Percentiles rank a stretch among this genome's conserved stretches.
These are phyloP conservation scores for Apamea epomidion DNA, from an alignment of 2,888 invertebrate species.

Conservation along the genomic window DNA sequence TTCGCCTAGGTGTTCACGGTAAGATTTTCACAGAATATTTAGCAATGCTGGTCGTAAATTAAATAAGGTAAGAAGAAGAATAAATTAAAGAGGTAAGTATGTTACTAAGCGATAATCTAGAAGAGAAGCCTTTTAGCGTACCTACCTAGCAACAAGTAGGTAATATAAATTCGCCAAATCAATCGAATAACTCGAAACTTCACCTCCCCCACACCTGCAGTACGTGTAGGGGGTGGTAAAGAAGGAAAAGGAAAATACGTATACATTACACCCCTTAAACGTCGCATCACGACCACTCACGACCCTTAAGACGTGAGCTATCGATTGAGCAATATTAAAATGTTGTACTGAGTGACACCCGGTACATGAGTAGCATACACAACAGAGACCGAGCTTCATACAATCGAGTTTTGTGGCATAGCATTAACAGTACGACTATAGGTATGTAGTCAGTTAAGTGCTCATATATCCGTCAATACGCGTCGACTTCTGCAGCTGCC, in stretches of 20 bases:
- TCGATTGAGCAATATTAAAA: slow-evolving; percentile 63
- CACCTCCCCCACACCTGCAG: not conserved
- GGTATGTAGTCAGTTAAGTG: not conserved
- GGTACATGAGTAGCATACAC: slow-evolving; percentile 6
- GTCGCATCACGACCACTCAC: slow-evolving; percentile 25
- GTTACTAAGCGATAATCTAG: not conserved
- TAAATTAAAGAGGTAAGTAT: not conserved
- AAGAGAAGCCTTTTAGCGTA: not conserved
- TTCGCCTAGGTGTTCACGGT: too few species aligned
- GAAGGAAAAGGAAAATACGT: slow-evolving; percentile 52
- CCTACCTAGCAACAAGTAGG: not conserved
- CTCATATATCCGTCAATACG: too few species aligned
- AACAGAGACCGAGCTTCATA: not conserved
- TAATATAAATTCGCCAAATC: slow-evolving; percentile 9
- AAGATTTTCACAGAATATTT: too few species aligned
- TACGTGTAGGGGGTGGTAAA: not conserved
- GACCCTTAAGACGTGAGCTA: slow-evolving; percentile 25
- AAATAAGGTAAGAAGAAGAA: not conserved
- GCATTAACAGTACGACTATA: not conserved
- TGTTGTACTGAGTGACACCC: slow-evolving; percentile 44
- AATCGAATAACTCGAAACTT: slow-evolving; percentile 15
- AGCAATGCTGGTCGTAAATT: not conserved
- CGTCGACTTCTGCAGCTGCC: too few species aligned
- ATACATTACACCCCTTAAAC: slow-evolving; percentile 59
- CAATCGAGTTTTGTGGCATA: not conserved